Evolutionary conservation across 2,888 invertebrate species (phyloP).

Genomic region (Onthophagus sagittarius): DNA sequence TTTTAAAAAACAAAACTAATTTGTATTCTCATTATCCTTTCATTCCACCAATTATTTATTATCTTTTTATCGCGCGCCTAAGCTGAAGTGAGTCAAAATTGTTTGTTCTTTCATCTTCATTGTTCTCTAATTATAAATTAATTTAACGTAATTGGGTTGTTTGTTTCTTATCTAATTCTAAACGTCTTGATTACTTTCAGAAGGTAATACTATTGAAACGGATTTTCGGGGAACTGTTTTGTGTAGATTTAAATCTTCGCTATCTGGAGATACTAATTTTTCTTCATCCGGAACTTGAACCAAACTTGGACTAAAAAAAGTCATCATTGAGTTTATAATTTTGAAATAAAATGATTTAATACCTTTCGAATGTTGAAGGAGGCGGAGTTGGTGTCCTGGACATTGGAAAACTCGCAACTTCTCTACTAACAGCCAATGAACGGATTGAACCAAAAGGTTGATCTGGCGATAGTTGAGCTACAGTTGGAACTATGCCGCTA

Average conservation of each 20-base stretch:
- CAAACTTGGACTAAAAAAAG: slow-evolving; percentile 43
- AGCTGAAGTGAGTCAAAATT: background rate
- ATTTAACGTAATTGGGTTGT: background rate
- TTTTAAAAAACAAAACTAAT: background rate
- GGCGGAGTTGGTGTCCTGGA: slow-evolving; percentile 72
- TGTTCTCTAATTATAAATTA: background rate
- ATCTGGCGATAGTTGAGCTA: slow-evolving; percentile 67
- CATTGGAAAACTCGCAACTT: slow-evolving; percentile 74
- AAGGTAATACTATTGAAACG: slow-evolving; percentile 58
- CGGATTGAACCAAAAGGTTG: slow-evolving; percentile 73
- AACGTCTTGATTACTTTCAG: slow-evolving; percentile 13
- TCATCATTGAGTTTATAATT: no score
- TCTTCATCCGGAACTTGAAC: slow-evolving; percentile 46
- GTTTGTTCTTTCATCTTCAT: background rate
- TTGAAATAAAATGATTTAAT: background rate
- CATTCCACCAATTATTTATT: background rate
- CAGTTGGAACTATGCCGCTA: slow-evolving; percentile 66
- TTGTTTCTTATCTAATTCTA: background rate
- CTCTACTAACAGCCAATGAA: slow-evolving; percentile 66
- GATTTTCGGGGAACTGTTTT: slow-evolving; percentile 49
- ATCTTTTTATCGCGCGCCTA: background rate
- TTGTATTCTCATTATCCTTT: background rate
- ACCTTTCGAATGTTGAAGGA: slow-evolving; percentile 53
- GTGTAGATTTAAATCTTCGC: slow-evolving; percentile 39
- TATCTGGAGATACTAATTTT: slow-evolving; percentile 40